Evolutionary conservation across 2,797 vertebrate species (phyloP), one percentile per base, ranked within the genome.

Genomic region (Garrulus glandarius): DNA sequence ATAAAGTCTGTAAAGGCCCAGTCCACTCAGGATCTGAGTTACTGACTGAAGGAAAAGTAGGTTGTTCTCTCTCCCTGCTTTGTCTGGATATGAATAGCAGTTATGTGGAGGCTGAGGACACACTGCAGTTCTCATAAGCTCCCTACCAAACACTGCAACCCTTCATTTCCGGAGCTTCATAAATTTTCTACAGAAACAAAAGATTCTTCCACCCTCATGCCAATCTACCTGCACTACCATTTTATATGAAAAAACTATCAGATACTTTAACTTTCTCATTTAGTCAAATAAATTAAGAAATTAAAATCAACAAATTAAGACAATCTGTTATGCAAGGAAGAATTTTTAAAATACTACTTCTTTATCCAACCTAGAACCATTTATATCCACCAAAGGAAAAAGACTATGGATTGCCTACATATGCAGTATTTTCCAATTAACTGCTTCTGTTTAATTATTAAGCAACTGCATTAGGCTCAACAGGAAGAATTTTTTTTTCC

Each of bases 381-480:
- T 84, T 91, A 57, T 52, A 84, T 56, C 27, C 39, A 68, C 46
- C 56, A 39, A 69, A 90, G 20, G 32, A 79, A 93, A 81, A 82
- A 34, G 36, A 71, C 22, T 43, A 22, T 64, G 53, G 49, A 44
- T 15, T 76, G 17, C 23, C 36, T 56, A 21, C 11, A 52, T 69
- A 61, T 11, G 5, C 57, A 72, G 10, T 63, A 53, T 56, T 95
- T 93, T 91, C 80, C 90, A 79, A 46, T 67, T 84, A 97, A 84
- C 74, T 67, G 15, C 61, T 79, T 71, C 90, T 92, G 86, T 79
- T 95, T 93, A 92, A 94, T 95, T 59, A 93, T 90, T 86, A 95
- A 96, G 86, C 92, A 92, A 44, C 50, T 84, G 44, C 34, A 75
- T 82, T 79, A 77, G 77, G 22, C 34, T 92, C 82, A 91, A 89